Percentiles rank a stretch among this genome's conserved stretches.
Conservation (phyloP, 2,113 vertebrate genomes). For the Athene noctua region DNA sequence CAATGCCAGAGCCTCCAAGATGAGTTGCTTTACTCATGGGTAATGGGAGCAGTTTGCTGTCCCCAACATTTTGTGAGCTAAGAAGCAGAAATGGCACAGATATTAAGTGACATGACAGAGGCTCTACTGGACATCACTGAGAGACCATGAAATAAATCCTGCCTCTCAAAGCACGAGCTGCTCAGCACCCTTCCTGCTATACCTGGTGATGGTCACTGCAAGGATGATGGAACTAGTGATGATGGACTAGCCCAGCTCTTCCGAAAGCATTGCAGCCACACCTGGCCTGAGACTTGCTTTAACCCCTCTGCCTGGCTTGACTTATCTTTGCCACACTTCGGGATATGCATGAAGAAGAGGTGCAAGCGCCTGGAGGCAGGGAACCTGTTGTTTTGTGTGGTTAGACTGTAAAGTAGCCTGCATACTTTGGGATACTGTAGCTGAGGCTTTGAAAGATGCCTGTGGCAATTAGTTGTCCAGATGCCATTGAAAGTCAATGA, state of each 20-base stretch:
- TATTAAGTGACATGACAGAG: background rate
- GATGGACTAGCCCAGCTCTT: background rate
- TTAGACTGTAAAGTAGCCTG: background rate
- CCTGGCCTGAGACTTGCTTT: background rate
- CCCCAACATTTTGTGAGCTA: background rate
- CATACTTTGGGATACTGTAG: background rate
- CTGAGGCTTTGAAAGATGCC: background rate
- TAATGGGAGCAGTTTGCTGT: fast-evolving
- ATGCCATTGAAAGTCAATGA: conserved; percentile 35
- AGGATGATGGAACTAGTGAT: background rate
- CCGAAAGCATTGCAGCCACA: background rate
- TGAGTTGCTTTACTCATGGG: background rate
- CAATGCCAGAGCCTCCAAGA: background rate
- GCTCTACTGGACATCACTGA: background rate
- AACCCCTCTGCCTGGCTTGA: background rate
- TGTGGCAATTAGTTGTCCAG: conserved; percentile 20
- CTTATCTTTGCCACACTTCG: background rate
- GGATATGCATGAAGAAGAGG: background rate
- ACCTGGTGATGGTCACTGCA: background rate
- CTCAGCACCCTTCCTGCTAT: background rate
- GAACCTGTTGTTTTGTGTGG: background rate
- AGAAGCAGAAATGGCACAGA: background rate
- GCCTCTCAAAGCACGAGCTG: background rate
- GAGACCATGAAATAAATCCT: background rate
- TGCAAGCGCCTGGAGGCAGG: background rate